Conservation (phyloP, 2,888 invertebrate species). For the Polylopha cassiicola region DNA sequence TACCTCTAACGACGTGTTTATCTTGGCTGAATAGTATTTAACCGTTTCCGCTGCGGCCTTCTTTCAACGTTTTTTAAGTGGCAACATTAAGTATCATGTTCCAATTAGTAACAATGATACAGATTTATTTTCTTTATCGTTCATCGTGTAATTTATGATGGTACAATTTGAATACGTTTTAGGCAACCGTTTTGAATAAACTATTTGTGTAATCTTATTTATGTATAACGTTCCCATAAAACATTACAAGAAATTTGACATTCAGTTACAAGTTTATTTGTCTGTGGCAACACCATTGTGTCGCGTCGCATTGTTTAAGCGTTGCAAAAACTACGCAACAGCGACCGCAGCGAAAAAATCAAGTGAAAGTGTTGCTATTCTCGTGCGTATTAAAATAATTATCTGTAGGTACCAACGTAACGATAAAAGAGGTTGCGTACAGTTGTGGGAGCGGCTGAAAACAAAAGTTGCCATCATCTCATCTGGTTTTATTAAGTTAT, state of each 20-base stretch:
- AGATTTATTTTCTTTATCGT: constrained; percentile 47
- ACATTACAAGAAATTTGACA: too few relatives aligned
- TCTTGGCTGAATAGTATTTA: constrained; percentile 39
- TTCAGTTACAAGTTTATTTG: constrained; percentile 23
- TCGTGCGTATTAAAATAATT: constrained; percentile 54
- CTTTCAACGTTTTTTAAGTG: constrained; percentile 36
- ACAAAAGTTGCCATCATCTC: constrained; percentile 19
- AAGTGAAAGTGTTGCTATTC: constrained; percentile 54
- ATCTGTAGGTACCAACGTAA: constrained; percentile 36
- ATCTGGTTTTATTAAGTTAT: constrained; percentile 24
- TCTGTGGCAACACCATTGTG: constrained; percentile 25
- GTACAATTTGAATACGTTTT: too few relatives aligned
- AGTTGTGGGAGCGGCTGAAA: constrained; percentile 40
- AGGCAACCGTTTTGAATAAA: too few relatives aligned
- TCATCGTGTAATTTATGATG: too few relatives aligned
- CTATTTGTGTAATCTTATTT: constrained; percentile 9
- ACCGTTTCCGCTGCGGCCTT: constrained; percentile 57
- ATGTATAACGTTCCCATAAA: too few relatives aligned
- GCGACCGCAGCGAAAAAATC: constrained; percentile 37
- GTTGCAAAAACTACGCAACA: constrained; percentile 20
- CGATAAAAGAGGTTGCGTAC: constrained; percentile 35
- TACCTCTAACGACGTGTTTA: constrained; percentile 44
- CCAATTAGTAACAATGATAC: constrained; percentile 63
- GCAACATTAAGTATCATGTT: constrained; percentile 32
- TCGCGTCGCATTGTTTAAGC: constrained; percentile 21